Base-by-base conservation (phyloP, 2,797 vertebrate species). In the Luscinia megarhynchos region DNA sequence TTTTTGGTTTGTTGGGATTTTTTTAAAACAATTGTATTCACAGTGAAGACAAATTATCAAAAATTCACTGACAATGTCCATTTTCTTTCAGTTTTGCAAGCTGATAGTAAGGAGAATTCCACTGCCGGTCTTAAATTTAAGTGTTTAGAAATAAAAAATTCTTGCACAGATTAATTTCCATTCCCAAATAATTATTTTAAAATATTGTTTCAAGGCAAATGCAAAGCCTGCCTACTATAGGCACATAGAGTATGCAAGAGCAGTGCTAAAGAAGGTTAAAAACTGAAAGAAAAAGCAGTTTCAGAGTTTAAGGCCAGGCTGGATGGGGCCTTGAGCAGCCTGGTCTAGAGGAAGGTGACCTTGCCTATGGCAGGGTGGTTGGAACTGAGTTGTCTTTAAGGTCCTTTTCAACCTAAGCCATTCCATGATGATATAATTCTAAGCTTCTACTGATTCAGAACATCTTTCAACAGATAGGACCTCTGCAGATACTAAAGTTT, bases 401-500 rank as follows among this genome's bases (percentile, higher is more conserved):
- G 20, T 18, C 8, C 11, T 12, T 54, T 54, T 67, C 46, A 79
- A 54, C 16, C 32, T 32, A 73, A 73, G 32, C 10, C 41, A 30
- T 61, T 48, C 46, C 43, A 48, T 13, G 40, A 26, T 34, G 20
- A 45, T 53, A 23, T 41, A 54, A 41, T 66, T 72, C 46, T 51
- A 85, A 63, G 26, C 15, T 62, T 81, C 45, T 23, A 41, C 41
- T 46, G 40, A 89, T 88, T 81, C 76, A 55, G 54, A 68, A 3
- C 32, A 61, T 78, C 41, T 50, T 83, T 75, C 79, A 78, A 62
- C 55, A 62, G 72, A 55, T 64, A 80, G 82, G 69, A 84, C 93
- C 66, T 83, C 87, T 91, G 58, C 36, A 95, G 66, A 76, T 54
- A 68, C 79, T 75, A 34, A 91, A 89, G 54, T 20, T 87, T 93